phyloP scores from a whole-genome alignment of 2,113 vertebrate genomes.

The Syngnathus typhle region DNA sequence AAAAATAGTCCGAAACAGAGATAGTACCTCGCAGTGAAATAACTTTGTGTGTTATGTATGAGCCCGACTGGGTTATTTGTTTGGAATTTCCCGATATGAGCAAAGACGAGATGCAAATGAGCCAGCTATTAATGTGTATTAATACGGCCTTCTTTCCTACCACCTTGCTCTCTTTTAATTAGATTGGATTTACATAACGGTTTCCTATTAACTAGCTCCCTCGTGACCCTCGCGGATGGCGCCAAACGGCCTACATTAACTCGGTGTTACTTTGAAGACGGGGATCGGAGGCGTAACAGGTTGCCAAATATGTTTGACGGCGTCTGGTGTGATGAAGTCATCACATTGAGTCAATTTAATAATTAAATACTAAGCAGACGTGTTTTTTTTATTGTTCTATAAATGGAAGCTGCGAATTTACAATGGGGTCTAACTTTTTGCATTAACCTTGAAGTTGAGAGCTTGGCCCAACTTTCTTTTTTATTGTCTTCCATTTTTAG shows the following conservation, averaged over 20 bases:
- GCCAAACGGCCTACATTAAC: conserved; percentile 30
- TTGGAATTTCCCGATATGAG: background rate
- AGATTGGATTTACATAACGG: conserved; percentile 66
- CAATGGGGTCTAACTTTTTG: background rate
- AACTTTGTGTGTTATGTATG: background rate
- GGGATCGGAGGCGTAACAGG: background rate
- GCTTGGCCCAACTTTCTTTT: background rate
- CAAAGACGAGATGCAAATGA: conserved; percentile 49
- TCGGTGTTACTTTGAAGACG: background rate
- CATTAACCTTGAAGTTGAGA: background rate
- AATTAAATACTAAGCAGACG: background rate
- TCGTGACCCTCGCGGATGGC: conserved; percentile 38
- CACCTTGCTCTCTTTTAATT: conserved; percentile 63
- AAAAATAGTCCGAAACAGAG: background rate
- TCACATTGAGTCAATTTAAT: background rate
- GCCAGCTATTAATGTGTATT: conserved; percentile 56
- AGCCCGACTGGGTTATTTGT: conserved; percentile 33
- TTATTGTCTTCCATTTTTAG: background rate
- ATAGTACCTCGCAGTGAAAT: background rate
- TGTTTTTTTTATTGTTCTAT: background rate
- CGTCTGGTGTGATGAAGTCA: background rate
- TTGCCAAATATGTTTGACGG: background rate
- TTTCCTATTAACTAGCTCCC: conserved; percentile 61
- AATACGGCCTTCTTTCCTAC: conserved; percentile 32
- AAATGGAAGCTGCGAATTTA: too few relatives aligned